phyloP scores from a whole-genome alignment of 2,797 vertebrate species.

The Amphiprion clarkii region DNA sequence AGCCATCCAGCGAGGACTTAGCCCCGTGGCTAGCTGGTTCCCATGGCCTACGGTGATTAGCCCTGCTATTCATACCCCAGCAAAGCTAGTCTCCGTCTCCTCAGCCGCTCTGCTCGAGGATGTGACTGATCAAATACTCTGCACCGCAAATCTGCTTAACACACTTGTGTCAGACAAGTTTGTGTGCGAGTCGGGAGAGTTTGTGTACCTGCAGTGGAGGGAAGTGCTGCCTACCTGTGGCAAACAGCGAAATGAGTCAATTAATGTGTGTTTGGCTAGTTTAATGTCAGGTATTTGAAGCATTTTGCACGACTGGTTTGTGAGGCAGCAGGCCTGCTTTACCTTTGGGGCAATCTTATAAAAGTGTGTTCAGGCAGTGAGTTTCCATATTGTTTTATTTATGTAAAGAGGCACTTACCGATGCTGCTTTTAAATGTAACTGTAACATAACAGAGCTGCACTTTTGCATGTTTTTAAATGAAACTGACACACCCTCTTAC shows the following conservation, averaged over 20 bases:
- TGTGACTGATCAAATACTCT: conserved; percentile 44
- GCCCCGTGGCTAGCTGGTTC: conserved; percentile 53
- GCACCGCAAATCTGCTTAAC: conserved; percentile 47
- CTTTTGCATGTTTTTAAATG: too few species aligned
- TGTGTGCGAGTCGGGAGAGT: background rate
- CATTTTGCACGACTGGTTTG: too few species aligned
- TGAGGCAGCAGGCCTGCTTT: too few species aligned
- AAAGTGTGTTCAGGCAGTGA: too few species aligned
- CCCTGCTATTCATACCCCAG: conserved; percentile 74
- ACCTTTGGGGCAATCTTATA: too few species aligned
- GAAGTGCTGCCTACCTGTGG: background rate
- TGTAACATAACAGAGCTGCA: too few species aligned
- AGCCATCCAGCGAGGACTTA: conserved; percentile 62
- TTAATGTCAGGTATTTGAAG: too few species aligned
- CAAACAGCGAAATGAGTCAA: background rate
- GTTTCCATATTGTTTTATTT: too few species aligned
- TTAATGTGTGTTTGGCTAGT: background rate
- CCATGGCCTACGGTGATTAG: conserved; percentile 73
- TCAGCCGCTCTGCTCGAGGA: conserved; percentile 34
- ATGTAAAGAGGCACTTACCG: too few species aligned
- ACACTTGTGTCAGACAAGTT: conserved; percentile 12
- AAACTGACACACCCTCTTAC: too few species aligned
- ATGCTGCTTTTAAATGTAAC: too few species aligned
- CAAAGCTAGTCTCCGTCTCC: conserved; percentile 59
- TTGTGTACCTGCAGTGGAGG: background rate